A percentile compares a stretch with the other conserved stretches of the same genome.
Evolutionary conservation across 2,888 invertebrate genomes (phyloP).

Genomic region (Lamellibrachia columna): DNA sequence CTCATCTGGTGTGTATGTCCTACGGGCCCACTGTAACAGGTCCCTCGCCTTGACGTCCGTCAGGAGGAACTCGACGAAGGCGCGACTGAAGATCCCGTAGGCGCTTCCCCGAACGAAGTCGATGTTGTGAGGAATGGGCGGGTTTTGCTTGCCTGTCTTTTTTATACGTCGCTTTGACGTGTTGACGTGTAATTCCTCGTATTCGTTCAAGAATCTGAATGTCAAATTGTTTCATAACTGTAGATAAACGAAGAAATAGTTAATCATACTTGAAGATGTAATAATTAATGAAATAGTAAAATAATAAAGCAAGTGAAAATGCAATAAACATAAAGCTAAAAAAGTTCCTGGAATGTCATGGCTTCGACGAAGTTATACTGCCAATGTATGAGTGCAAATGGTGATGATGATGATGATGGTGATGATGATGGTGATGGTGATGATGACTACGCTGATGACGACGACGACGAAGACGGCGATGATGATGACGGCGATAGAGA

Average conservation of each 20-base stretch:
- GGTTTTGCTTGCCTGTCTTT: slow-evolving; percentile 43
- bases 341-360: no score
- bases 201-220: slow-evolving; percentile 35
- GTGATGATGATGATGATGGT: no score
- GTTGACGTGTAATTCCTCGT: slow-evolving; percentile 38
- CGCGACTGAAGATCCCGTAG: slow-evolving; percentile 60
- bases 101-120: slow-evolving; percentile 61
- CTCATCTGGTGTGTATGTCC: slow-evolving; percentile 62
- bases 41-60: slow-evolving; percentile 50
- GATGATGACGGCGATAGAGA: no score
- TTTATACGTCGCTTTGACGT: slow-evolving; percentile 41
- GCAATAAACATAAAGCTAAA: no score
- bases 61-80: slow-evolving; percentile 58
- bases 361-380: no score
- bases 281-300: no score
- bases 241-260: no score
- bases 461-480: no score
- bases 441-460: no score
- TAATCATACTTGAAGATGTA: neutral
- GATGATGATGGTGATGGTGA: no score
- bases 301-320: no score
- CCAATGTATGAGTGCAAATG: no score
- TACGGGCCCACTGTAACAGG: slow-evolving; percentile 57
- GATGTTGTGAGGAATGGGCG: slow-evolving; percentile 45
- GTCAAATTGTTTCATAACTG: neutral